Base-by-base conservation (phyloP, 1,140 invertebrate genomes). In the Atta texana region DNA sequence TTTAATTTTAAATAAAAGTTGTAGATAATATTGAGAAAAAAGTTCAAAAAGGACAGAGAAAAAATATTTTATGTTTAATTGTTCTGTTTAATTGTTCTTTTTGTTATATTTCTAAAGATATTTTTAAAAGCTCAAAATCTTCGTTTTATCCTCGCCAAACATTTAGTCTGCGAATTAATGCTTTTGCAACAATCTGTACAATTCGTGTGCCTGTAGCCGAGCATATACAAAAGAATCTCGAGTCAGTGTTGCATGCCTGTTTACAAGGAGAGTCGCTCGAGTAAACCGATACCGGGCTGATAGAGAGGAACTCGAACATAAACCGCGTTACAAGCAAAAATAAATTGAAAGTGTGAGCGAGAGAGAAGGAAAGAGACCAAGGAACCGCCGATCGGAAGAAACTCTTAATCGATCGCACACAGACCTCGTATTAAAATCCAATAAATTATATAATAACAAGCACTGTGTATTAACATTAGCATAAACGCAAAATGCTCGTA, bases 241-340 rank as follows among this genome's bases (percentile, higher is more conserved):
- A 59, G 53, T 31, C 68, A 34, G 53, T 72, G 78, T 82, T 72
- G 53, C 44, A 57, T 64, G 74, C 51, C 61, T 68, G 75, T 85
- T 85, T 80, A 85, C 84, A 66, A 68, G 84, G 63, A 85, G 68
- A 82, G 61, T 59, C 75, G 61, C 49, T 21, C 82, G 61, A 85
- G 84, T 85, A 85, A 85, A 59, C 84, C 75, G 84, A 85, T 85
- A 85, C 24, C 34, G 51, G 3, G 12, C 74, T 85, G 84, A 85
- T 85, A 80, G 75, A 78, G 78, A 72, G 78, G 34, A 82, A 82
- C 66, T 82, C 78, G 66, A 82, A 82, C 53, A 72, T 82, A 82
- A 81, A 72, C 53, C 34, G 78, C 78, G 18, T 72, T 72, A 59
- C 84, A 18, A 80, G 84, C 49, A 66, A 80, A 85, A 85, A 63